Percentiles rank a stretch among this genome's conserved stretches.
These are phyloP conservation scores for Sarcoramphus papa DNA, from an alignment of 2,797 vertebrate genomes.

Conservation along the genomic window DNA sequence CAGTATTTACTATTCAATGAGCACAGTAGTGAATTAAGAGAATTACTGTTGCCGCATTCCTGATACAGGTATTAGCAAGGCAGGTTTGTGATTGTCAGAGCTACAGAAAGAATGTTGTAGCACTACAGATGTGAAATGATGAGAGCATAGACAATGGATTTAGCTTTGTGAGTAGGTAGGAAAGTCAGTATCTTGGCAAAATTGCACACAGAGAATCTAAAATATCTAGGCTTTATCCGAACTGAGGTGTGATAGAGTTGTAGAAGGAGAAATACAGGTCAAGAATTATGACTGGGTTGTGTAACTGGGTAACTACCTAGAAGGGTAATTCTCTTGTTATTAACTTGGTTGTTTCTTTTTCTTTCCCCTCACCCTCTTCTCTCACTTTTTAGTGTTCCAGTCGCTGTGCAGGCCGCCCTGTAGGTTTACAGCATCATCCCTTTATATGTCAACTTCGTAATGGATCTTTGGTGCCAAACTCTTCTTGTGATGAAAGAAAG, in stretches of 20 bases:
- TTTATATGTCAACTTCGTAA: slow-evolving; percentile 76
- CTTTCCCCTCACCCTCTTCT: neutral
- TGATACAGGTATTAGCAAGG: neutral
- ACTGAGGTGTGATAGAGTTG: neutral
- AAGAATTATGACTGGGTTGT: neutral
- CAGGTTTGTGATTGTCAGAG: neutral
- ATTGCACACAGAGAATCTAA: neutral
- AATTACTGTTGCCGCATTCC: neutral
- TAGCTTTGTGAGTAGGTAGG: neutral
- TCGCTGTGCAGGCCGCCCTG: slow-evolving; percentile 70
- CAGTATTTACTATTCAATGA: neutral
- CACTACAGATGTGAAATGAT: neutral
- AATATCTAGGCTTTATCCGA: neutral
- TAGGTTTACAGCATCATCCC: slow-evolving; percentile 73
- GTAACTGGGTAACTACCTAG: neutral
- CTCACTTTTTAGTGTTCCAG: slow-evolving; percentile 78
- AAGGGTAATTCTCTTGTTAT: neutral
- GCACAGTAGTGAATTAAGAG: neutral
- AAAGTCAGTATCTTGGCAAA: neutral
- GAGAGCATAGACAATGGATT: neutral
- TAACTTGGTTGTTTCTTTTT: neutral
- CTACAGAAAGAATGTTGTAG: neutral
- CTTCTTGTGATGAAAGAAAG: slow-evolving; percentile 73
- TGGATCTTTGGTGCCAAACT: slow-evolving; percentile 67
- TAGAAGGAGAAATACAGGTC: neutral